phyloP scores from a whole-genome alignment of 1,140 invertebrate genomes.

The Drosophila elegans region DNA sequence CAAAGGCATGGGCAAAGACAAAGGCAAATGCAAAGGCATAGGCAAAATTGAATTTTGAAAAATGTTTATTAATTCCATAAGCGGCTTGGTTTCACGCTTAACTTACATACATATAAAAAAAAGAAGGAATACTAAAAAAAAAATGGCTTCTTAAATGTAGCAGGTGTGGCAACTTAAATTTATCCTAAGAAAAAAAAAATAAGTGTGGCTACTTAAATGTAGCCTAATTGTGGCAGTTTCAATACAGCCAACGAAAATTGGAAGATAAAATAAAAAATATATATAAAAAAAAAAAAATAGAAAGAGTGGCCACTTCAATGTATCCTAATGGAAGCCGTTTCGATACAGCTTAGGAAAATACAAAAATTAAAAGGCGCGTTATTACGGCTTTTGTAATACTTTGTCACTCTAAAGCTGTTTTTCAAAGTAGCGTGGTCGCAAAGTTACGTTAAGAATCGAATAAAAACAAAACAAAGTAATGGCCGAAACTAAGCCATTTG shows the following conservation, averaged over 20 bases:
- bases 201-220: constrained; percentile 1
- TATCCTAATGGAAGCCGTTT: constrained; percentile 2
- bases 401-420: background rate
- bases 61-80: no score
- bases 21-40: no score
- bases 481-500: no score
- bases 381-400: background rate
- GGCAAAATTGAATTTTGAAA: no score
- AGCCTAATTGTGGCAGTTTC: constrained; percentile 6
- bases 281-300: background rate
- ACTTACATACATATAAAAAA: no score
- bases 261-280: background rate
- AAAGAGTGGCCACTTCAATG: constrained; percentile 1
- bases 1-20: no score
- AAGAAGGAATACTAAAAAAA: no score
- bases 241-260: background rate
- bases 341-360: constrained; percentile 4
- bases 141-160: no score
- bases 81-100: no score
- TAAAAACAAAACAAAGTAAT: no score
- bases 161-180: background rate
- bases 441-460: no score
- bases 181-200: background rate
- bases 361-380: background rate
- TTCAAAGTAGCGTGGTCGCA: constrained; percentile 2